These are phyloP conservation scores for Chymomyza costata DNA, from an alignment of 1,140 invertebrate genomes.

Conservation along the genomic window DNA sequence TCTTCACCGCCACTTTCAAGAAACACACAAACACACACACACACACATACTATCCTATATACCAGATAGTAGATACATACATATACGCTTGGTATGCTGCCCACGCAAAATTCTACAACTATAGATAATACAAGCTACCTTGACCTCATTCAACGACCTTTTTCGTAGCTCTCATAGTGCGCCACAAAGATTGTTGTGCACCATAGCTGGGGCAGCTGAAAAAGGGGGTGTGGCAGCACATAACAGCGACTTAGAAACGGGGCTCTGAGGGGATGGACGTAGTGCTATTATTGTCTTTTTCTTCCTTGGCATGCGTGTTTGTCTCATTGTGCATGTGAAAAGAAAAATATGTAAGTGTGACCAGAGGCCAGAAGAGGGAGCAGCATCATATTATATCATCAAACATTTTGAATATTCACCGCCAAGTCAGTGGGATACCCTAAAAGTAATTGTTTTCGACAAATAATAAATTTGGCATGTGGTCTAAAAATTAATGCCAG, in stretches of 20 bases:
- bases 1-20: conserved; percentile 16
- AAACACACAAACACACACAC: not conserved
- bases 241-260: not conserved
- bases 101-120: no score
- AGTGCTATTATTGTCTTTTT: no score
- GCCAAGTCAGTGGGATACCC: conserved; percentile 15
- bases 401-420: conserved; percentile 29
- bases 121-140: conserved; percentile 38
- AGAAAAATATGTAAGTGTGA: no score
- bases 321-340: conserved; percentile 14
- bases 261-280: conserved; percentile 34
- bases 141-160: conserved; percentile 61
- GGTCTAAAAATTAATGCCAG: no score
- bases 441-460: no score
- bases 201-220: no score
- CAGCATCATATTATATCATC: conserved; percentile 3
- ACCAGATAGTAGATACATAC: no score
- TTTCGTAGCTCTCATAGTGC: conserved; percentile 14
- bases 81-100: no score
- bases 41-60: no score
- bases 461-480: no score
- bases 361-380: conserved; percentile 3
- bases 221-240: not conserved
- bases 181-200: no score
- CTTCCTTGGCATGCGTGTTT: not conserved